Evolutionary conservation across 2,797 vertebrate species (phyloP).

Genomic region (Eospalax fontanierii): DNA sequence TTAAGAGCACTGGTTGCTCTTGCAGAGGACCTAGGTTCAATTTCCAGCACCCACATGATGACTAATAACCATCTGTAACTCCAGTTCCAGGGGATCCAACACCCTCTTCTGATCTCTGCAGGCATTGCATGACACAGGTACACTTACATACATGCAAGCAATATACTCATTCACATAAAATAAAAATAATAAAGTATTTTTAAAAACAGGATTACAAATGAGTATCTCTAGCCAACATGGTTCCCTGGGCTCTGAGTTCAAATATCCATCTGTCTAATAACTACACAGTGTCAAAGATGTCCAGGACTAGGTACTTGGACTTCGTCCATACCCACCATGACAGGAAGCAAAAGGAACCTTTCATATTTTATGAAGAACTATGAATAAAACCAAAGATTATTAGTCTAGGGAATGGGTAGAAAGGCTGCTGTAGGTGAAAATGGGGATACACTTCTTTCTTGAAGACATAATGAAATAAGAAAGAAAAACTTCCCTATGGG

Average conservation of each 20-base stretch:
- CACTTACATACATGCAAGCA: too few relatives aligned
- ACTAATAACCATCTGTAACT: too few relatives aligned
- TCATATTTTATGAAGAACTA: constrained; percentile 15
- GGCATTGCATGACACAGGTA: too few relatives aligned
- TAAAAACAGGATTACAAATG: not conserved
- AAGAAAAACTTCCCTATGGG: not conserved
- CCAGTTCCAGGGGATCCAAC: too few relatives aligned
- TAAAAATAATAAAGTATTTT: too few relatives aligned
- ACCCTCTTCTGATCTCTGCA: too few relatives aligned
- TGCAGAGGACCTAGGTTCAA: too few relatives aligned
- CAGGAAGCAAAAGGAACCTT: not conserved
- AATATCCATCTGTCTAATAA: not conserved
- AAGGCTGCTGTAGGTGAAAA: not conserved
- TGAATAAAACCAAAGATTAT: not conserved
- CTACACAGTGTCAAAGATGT: not conserved
- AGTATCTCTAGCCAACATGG: not conserved
- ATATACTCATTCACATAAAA: too few relatives aligned
- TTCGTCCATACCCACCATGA: not conserved
- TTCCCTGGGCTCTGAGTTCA: not conserved
- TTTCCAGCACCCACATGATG: too few relatives aligned
- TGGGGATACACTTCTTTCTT: constrained; percentile 22
- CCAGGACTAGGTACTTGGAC: constrained; percentile 1
- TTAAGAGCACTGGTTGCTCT: too few relatives aligned
- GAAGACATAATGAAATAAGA: not conserved
- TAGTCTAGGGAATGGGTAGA: not conserved